Evolutionary conservation across 2,888 invertebrate genomes (phyloP).

Genomic region (Erebia aethiops): DNA sequence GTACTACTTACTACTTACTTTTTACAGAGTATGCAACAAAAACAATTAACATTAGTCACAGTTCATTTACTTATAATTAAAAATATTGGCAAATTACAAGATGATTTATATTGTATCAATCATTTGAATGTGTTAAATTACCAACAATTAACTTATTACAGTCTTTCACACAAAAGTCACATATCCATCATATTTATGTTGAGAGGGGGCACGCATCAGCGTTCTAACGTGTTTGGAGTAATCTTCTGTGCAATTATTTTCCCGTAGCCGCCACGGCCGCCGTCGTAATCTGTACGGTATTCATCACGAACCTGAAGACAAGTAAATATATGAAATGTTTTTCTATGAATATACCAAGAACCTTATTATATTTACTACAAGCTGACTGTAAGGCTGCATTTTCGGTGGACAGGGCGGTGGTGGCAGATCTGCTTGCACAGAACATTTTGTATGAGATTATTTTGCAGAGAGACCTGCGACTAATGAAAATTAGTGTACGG

Average conservation of each 20-base stretch:
- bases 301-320: slow-evolving; percentile 94
- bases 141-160: slow-evolving; percentile 46
- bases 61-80: slow-evolving; percentile 30
- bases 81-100: slow-evolving; percentile 33
- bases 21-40: background rate
- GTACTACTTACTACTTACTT: no score
- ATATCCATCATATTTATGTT: slow-evolving; percentile 34
- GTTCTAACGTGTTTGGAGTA: slow-evolving; percentile 83
- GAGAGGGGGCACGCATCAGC: slow-evolving; percentile 50
- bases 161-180: slow-evolving; percentile 53
- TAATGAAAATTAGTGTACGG: no score
- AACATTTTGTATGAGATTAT: no score
- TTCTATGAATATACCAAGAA: background rate
- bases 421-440: no score
- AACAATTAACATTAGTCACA: background rate
- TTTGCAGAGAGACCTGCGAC: no score
- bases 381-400: background rate
- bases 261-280: slow-evolving; percentile 98
- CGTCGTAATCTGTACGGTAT: slow-evolving; percentile 98
- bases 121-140: slow-evolving; percentile 46
- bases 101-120: slow-evolving; percentile 42
- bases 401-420: no score
- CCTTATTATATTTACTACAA: background rate
- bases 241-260: slow-evolving; percentile 95
- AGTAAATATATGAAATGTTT: background rate